Evolutionary conservation across 1,140 invertebrate species (phyloP).

Genomic region (Drosophila chauvacae): DNA sequence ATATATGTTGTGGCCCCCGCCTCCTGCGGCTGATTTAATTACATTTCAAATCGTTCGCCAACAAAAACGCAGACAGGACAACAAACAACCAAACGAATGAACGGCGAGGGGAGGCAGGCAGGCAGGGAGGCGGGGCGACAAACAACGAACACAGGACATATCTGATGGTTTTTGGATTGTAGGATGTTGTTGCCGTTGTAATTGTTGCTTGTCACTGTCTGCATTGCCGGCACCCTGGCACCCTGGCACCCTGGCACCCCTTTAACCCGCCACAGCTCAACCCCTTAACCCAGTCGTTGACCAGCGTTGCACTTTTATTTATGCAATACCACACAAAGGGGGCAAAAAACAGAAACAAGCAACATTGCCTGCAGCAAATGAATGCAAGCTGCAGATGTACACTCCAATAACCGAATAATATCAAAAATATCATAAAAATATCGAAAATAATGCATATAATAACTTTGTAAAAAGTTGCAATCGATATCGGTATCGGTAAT

Average conservation of each 20-base stretch:
- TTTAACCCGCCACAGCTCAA: conserved; percentile 11
- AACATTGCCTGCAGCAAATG: conserved; percentile 38
- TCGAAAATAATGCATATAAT: neutral
- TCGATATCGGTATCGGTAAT: too few species aligned
- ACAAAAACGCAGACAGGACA: conserved; percentile 36
- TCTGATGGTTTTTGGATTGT: conserved; percentile 15
- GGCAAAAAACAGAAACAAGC: conserved; percentile 31
- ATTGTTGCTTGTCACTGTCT: conserved; percentile 51
- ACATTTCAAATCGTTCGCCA: conserved; percentile 58
- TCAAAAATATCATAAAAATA: neutral
- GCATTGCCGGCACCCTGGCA: conserved; percentile 1
- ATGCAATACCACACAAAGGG: conserved; percentile 37
- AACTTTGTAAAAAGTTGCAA: too few species aligned
- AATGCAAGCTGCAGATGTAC: conserved; percentile 20
- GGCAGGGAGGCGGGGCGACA: neutral
- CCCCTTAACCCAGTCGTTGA: conserved; percentile 11
- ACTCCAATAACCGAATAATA: neutral
- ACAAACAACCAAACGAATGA: conserved; percentile 17
- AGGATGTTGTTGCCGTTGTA: conserved; percentile 46
- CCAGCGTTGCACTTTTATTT: conserved; percentile 62
- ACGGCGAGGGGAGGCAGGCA: neutral
- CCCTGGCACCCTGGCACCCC: neutral
- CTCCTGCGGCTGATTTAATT: conserved; percentile 51
- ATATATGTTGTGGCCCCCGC: neutral
- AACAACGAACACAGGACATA: conserved; percentile 14